Evolutionary conservation across 2,113 vertebrate species (phyloP).

Genomic region (Strix uralensis): DNA sequence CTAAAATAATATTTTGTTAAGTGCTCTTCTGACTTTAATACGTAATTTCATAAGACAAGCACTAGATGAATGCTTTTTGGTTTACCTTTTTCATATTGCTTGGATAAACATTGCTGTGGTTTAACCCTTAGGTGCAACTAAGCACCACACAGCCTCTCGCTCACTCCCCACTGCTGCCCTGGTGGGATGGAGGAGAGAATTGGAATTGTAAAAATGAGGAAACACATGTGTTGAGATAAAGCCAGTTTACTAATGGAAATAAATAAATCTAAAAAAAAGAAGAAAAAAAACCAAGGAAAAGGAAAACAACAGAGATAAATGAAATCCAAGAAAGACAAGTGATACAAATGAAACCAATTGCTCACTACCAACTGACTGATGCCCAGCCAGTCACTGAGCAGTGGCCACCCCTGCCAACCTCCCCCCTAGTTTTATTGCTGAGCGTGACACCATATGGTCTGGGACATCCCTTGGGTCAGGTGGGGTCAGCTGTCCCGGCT

Average conservation of each 20-base stretch:
- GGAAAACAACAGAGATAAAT: neutral
- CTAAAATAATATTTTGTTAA: neutral
- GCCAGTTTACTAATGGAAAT: neutral
- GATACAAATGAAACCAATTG: neutral
- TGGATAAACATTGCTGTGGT: neutral
- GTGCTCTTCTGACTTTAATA: neutral
- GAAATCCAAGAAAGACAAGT: neutral
- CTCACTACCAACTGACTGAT: rapidly evolving
- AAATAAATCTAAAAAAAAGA: too few relatives aligned
- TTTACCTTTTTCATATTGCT: neutral
- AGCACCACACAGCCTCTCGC: neutral
- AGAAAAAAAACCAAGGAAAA: neutral
- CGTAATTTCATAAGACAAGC: neutral
- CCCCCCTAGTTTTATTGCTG: neutral
- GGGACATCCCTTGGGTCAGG: too few relatives aligned
- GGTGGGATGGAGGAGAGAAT: neutral
- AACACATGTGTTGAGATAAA: neutral
- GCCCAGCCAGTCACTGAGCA: neutral
- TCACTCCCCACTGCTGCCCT: rapidly evolving
- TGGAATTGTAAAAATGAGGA: neutral
- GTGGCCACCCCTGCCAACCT: neutral
- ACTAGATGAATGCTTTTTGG: neutral
- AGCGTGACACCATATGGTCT: too few relatives aligned
- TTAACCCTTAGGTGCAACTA: neutral
- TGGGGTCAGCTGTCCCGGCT: too few relatives aligned